A percentile compares a stretch with the other conserved stretches of the same genome.
phyloP scores from a whole-genome alignment of 1,140 invertebrate species.

The Nasonia vitripennis region DNA sequence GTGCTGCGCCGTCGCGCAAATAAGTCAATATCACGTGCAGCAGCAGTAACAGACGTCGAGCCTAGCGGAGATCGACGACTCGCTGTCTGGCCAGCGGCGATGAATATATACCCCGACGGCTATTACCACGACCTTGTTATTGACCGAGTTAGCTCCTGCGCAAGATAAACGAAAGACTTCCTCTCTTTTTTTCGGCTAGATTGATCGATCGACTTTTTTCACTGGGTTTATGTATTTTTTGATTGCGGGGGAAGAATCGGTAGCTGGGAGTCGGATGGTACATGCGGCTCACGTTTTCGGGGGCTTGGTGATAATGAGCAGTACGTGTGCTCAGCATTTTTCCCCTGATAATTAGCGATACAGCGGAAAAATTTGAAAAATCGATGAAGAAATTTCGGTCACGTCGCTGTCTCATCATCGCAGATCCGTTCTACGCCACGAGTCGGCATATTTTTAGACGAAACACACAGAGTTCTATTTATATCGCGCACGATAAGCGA shows the following conservation, averaged over 20 bases:
- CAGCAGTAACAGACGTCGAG: not conserved
- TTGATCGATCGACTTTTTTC: not conserved
- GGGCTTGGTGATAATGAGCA: not conserved
- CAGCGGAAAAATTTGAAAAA: not conserved
- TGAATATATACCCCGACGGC: not conserved
- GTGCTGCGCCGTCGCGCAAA: not conserved
- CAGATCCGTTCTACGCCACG: too few relatives aligned
- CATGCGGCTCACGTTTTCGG: not conserved
- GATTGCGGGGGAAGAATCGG: not conserved
- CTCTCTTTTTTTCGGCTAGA: not conserved
- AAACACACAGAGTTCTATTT: too few relatives aligned
- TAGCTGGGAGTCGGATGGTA: not conserved
- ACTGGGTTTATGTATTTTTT: not conserved
- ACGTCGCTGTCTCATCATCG: not conserved
- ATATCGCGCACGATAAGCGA: not conserved
- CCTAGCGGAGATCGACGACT: not conserved
- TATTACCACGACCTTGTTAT: constrained; percentile 9
- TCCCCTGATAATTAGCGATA: not conserved
- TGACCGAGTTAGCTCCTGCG: not conserved
- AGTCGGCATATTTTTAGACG: too few relatives aligned
- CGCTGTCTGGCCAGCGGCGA: not conserved
- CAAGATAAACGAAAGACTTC: not conserved
- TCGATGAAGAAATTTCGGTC: not conserved
- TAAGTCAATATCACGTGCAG: constrained; percentile 6
- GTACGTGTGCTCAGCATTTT: not conserved